Evolutionary conservation across 2,797 vertebrate genomes (phyloP).

Genomic region (Petrocephalus sullivani): DNA sequence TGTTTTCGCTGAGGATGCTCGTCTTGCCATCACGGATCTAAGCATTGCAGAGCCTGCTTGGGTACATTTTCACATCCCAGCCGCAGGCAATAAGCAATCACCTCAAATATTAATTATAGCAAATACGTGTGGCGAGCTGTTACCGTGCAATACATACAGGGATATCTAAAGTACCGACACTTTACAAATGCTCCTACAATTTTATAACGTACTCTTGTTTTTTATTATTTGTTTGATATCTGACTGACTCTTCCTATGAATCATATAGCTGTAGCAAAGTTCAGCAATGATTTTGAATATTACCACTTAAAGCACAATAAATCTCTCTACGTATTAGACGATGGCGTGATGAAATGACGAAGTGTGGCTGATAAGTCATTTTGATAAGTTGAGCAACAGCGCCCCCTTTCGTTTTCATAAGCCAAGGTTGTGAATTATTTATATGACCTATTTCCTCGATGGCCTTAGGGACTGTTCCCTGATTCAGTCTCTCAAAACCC

Average conservation of each 20-base stretch:
- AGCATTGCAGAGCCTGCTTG: not conserved
- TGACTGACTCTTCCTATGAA: not conserved
- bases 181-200: not conserved
- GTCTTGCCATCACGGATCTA: not conserved
- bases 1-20: not conserved
- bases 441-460: not conserved
- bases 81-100: conserved; percentile 44
- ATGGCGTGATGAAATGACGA: not conserved
- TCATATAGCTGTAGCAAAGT: not conserved
- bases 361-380: not conserved
- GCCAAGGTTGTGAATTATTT: not conserved
- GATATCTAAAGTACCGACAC: not conserved
- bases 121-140: not conserved
- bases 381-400: conserved; percentile 39
- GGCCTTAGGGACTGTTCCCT: not conserved
- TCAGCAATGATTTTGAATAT: not conserved
- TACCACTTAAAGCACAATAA: not conserved
- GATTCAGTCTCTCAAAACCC: not conserved
- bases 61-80: not conserved
- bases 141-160: not conserved
- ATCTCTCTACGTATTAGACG: not conserved
- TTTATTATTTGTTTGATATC: not conserved
- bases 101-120: not conserved
- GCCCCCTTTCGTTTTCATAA: conserved; percentile 44
- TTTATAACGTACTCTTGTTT: not conserved